These are phyloP conservation scores for Phaethornis superciliosus DNA, from an alignment of 2,113 vertebrate species.

Conservation along the genomic window DNA sequence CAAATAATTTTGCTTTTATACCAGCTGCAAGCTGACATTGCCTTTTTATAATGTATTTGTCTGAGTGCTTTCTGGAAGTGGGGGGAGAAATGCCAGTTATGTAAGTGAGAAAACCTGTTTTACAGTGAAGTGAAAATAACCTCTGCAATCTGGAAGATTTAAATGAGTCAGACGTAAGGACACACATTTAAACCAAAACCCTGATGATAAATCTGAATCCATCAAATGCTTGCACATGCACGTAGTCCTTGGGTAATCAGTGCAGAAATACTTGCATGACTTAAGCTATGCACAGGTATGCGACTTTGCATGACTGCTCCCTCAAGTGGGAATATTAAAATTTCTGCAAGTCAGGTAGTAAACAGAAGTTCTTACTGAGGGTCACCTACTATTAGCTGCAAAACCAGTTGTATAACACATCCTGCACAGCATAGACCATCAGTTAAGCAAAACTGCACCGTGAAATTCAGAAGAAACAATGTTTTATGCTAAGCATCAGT, in stretches of 20 bases:
- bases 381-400: not conserved
- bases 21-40: not conserved
- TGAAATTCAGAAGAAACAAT: not conserved
- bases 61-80: not conserved
- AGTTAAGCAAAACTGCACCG: not conserved
- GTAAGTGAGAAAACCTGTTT: slow-evolving; percentile 43
- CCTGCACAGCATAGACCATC: not conserved
- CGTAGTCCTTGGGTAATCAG: not conserved
- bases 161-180: slow-evolving; percentile 36
- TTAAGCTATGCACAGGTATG: not conserved
- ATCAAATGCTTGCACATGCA: not conserved
- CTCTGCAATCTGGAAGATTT: slow-evolving; percentile 48
- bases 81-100: slow-evolving; percentile 26
- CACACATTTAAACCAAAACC: slow-evolving; percentile 33
- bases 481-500: not conserved
- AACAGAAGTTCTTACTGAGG: not conserved
- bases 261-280: not conserved
- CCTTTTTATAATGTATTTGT: slow-evolving; percentile 40
- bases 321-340: not conserved
- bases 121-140: slow-evolving; percentile 25
- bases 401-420: not conserved
- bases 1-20: not conserved
- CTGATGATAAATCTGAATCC: not conserved
- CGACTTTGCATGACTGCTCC: slow-evolving; percentile 6
- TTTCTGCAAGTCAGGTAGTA: not conserved